Evolutionary conservation across 2,888 invertebrate genomes (phyloP), one percentile per base, ranked within the genome.

Genomic region (Drosophila setosimentum): DNA sequence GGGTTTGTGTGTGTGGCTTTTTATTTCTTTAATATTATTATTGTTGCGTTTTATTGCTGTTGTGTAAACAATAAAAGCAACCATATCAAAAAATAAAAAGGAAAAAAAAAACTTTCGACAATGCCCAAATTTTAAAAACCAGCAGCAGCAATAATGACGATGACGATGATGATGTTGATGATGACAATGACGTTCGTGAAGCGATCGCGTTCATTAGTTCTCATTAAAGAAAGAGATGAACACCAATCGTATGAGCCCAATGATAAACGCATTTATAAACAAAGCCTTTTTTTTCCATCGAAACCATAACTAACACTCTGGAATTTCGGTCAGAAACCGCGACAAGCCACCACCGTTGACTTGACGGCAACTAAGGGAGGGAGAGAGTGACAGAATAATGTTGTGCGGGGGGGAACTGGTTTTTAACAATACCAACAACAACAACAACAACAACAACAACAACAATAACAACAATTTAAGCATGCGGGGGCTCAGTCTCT

Each of bases 241-340:
- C 54, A 37, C 54, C 53, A 65, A 63, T 65, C 54, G 61, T 45
- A 60, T 29, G 55, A 50, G 32, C 0, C 40, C 53, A 78, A 71
- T 80, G 80, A 80, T 66, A 69, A 83, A 76, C 84, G 76, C 60
- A 80, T 83, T 81, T 80, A 79, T 79, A 87, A 85, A 85, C 89
- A 85, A 85, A 87, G 65, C 82, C 75, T 84, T 89, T 45, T 18
- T 18, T 81, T 73, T 81, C 74, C 89, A 76, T 49, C 49, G 74
- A 80, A 80, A 81, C 78, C 81, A 79, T 76, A 70, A 69, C 80
- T 59, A 72, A 78, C 53, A 60, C 60, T 66, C 58, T 64, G 70
- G 70, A 71, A 71, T 80, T 68, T 53, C 61, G 55, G 55, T 51
- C 45, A 65, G 45, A 62, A 27, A 55, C 50, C 13, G 42, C 40